Percentiles rank a stretch among this genome's conserved stretches.
phyloP scores from a whole-genome alignment of 2,797 vertebrate genomes.

The Psittacula derbiana region DNA sequence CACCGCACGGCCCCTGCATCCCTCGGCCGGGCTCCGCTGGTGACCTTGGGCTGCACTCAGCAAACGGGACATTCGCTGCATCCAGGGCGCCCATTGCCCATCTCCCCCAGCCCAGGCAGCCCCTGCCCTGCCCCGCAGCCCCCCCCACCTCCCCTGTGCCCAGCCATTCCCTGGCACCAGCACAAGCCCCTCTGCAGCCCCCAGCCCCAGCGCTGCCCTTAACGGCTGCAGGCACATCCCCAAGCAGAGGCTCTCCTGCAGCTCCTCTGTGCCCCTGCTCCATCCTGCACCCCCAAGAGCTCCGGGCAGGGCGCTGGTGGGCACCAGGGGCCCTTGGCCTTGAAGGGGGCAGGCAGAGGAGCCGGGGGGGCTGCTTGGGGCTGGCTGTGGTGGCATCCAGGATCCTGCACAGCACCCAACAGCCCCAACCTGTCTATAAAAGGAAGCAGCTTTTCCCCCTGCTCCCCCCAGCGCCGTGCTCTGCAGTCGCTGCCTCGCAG shows the following conservation, averaged over 20 bases:
- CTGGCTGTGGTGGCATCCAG: background rate
- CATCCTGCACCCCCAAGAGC: rapidly evolving
- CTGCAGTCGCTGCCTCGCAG: conserved; percentile 9
- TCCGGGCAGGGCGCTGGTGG: background rate
- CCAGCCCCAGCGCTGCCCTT: background rate
- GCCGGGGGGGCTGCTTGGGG: background rate
- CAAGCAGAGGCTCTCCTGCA: rapidly evolving
- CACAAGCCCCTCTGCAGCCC: background rate
- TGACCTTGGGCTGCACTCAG: background rate
- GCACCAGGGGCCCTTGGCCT: background rate
- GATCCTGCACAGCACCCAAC: background rate
- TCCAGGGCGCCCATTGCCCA: rapidly evolving
- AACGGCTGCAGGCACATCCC: rapidly evolving
- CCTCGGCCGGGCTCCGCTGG: rapidly evolving
- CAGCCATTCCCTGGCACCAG: rapidly evolving
- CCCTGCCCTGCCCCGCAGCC: background rate
- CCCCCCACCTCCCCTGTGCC: background rate
- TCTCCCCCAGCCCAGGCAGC: no score
- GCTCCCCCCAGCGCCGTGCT: background rate
- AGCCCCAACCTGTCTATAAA: conserved; percentile 63
- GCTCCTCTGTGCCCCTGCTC: background rate
- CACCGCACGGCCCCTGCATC: rapidly evolving
- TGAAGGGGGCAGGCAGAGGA: background rate
- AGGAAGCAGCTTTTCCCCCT: conserved; percentile 46
- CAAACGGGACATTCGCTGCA: rapidly evolving